Evolutionary conservation across 2,113 vertebrate genomes (phyloP).

Genomic region (Catharus fuscescens): DNA sequence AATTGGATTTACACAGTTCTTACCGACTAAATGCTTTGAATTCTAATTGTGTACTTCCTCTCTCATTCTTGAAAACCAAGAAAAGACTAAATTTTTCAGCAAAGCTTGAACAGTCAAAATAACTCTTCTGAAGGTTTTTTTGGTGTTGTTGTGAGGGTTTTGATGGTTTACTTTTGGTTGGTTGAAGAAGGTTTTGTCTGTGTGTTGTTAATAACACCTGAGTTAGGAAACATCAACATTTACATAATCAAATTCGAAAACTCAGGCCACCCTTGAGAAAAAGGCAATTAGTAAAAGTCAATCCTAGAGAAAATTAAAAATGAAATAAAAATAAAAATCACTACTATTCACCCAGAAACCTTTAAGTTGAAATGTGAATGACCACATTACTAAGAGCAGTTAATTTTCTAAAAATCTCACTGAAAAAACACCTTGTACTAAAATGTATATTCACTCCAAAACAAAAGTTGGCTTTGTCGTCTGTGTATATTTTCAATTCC

Average conservation of each 20-base stretch:
- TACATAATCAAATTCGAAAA: not conserved
- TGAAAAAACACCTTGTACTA: conserved; percentile 19
- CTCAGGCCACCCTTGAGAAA: not conserved
- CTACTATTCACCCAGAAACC: not conserved
- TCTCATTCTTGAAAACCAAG: not conserved
- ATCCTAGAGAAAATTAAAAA: not conserved
- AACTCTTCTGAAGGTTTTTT: not conserved
- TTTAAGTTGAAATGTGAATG: not conserved
- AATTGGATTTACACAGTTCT: not conserved
- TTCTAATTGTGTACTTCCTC: not conserved
- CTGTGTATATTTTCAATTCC: conserved; percentile 22
- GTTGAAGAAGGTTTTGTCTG: not conserved
- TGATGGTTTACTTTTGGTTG: not conserved
- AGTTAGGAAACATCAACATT: not conserved
- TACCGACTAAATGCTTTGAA: not conserved
- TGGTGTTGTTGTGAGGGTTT: not conserved
- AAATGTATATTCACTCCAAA: not conserved
- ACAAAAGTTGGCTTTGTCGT: not conserved
- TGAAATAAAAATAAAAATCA: not conserved
- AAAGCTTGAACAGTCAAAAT: not conserved
- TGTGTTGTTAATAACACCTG: not conserved
- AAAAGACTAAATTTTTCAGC: not conserved
- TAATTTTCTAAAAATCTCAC: not conserved
- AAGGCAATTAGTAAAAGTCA: not conserved
- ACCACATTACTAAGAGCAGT: not conserved